Percentiles rank a stretch among this genome's conserved stretches.
phyloP scores from a whole-genome alignment of 2,797 vertebrate genomes.

The Trachurus trachurus region DNA sequence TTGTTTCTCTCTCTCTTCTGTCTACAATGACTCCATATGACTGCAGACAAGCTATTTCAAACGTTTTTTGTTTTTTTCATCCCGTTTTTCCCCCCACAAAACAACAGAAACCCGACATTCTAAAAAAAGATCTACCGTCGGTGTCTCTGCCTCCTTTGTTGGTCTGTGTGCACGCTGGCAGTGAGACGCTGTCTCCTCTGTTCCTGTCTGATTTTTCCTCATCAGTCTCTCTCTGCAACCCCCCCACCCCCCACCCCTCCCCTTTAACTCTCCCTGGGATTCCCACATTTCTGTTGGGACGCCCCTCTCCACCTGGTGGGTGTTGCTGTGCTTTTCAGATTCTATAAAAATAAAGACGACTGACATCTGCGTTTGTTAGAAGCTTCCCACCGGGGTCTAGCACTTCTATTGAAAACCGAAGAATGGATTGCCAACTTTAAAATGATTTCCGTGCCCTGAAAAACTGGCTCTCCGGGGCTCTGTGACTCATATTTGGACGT shows the following conservation, averaged over 20 bases:
- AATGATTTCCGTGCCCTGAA: slow-evolving; percentile 23
- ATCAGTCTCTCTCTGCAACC: slow-evolving; percentile 1
- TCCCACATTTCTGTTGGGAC: slow-evolving; percentile 32
- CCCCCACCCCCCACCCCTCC: neutral
- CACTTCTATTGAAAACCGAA: slow-evolving; percentile 7
- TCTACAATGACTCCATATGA: neutral
- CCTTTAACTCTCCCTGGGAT: slow-evolving; percentile 8
- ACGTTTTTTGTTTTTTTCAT: neutral
- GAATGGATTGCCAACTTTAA: slow-evolving; percentile 19
- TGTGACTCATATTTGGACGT: slow-evolving; percentile 19
- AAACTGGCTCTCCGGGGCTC: neutral
- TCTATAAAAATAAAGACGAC: slow-evolving; percentile 42
- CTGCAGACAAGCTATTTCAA: slow-evolving; percentile 8
- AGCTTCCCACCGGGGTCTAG: slow-evolving; percentile 8
- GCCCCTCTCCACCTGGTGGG: slow-evolving; percentile 23
- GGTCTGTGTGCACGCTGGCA: slow-evolving; percentile 3
- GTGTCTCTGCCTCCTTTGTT: neutral
- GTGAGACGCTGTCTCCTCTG: slow-evolving; percentile 1
- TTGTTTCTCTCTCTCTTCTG: neutral
- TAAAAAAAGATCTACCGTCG: neutral
- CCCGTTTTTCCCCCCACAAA: neutral
- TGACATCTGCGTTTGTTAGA: slow-evolving; percentile 29
- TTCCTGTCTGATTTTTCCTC: slow-evolving; percentile 15
- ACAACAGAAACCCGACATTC: neutral
- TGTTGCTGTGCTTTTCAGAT: slow-evolving; percentile 38